A percentile compares a stretch with the other conserved stretches of the same genome.
phyloP scores from a whole-genome alignment of 2,888 invertebrate genomes.

The Hemicrepidius hirtus region DNA sequence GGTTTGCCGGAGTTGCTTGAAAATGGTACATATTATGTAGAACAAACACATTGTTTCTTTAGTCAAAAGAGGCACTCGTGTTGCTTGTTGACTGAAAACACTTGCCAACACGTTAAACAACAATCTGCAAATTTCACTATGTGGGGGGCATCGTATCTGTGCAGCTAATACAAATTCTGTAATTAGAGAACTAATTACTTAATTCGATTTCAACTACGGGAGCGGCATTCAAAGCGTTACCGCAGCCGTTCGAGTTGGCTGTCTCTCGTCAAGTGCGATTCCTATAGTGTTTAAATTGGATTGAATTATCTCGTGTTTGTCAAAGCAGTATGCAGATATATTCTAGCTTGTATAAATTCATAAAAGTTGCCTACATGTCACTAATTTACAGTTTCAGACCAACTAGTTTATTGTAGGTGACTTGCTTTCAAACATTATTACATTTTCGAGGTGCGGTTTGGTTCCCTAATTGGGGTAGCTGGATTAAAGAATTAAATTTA shows the following conservation, averaged over 20 bases:
- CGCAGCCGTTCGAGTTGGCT: constrained; percentile 63
- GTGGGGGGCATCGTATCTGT: constrained; percentile 57
- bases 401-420: not conserved
- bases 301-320: constrained; percentile 64
- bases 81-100: constrained; percentile 11
- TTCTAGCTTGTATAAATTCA: not conserved
- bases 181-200: constrained; percentile 67
- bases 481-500: constrained; percentile 15
- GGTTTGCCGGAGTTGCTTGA: no score
- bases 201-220: constrained; percentile 67
- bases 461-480: constrained; percentile 9
- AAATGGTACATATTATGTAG: no score
- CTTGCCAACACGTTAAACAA: constrained; percentile 30
- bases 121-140: constrained; percentile 52
- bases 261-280: constrained; percentile 67
- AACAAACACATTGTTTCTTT: no score
- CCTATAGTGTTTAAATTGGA: constrained; percentile 68
- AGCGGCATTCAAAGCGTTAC: constrained; percentile 65
- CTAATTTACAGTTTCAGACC: constrained; percentile 4
- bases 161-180: constrained; percentile 65
- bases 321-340: constrained; percentile 29
- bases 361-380: constrained; percentile 9
- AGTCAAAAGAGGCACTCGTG: not conserved
- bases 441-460: constrained; percentile 6
- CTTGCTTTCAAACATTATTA: constrained; percentile 6